A percentile compares a stretch with the other conserved stretches of the same genome.
phyloP scores from a whole-genome alignment of 1,140 invertebrate genomes.

The Ctenoplectra terminalis region DNA sequence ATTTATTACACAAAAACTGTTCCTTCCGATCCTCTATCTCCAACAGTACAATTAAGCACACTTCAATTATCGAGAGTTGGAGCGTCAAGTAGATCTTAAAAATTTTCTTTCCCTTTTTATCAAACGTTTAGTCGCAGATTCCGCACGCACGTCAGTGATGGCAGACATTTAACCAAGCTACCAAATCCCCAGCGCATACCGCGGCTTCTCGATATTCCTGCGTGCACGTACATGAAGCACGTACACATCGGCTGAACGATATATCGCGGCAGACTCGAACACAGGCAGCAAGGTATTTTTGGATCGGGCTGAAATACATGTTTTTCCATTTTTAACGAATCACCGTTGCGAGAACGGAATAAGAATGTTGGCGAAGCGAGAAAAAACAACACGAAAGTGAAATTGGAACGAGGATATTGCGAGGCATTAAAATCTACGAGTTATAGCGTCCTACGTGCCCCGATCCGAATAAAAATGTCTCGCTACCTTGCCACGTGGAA shows the following conservation, averaged over 20 bases:
- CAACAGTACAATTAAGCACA: too few relatives aligned
- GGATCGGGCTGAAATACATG: conserved; percentile 24
- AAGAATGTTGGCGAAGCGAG: conserved; percentile 10
- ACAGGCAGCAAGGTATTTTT: conserved; percentile 29
- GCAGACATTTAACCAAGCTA: conserved; percentile 62
- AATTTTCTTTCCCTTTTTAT: background rate
- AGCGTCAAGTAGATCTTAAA: background rate
- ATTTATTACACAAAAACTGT: too few relatives aligned
- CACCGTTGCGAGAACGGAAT: conserved; percentile 27
- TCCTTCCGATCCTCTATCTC: too few relatives aligned
- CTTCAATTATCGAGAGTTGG: too few relatives aligned
- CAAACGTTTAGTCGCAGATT: conserved; percentile 59
- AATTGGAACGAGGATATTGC: conserved; percentile 19
- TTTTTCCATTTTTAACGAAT: conserved; percentile 41
- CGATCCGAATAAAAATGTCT: background rate
- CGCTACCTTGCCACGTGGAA: background rate
- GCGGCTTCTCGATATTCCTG: conserved; percentile 48
- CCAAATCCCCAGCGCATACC: conserved; percentile 45
- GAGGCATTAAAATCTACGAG: background rate
- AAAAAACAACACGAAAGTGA: conserved; percentile 21
- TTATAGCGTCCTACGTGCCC: background rate
- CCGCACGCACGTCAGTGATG: conserved; percentile 49
- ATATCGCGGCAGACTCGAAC: conserved; percentile 43
- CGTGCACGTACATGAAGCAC: conserved; percentile 12
- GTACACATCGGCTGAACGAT: conserved; percentile 41